A percentile compares a stretch with the other conserved stretches of the same genome.
These are phyloP conservation scores for Galerucella nymphaeae DNA, from an alignment of 2,888 invertebrate species.

Conservation along the genomic window DNA sequence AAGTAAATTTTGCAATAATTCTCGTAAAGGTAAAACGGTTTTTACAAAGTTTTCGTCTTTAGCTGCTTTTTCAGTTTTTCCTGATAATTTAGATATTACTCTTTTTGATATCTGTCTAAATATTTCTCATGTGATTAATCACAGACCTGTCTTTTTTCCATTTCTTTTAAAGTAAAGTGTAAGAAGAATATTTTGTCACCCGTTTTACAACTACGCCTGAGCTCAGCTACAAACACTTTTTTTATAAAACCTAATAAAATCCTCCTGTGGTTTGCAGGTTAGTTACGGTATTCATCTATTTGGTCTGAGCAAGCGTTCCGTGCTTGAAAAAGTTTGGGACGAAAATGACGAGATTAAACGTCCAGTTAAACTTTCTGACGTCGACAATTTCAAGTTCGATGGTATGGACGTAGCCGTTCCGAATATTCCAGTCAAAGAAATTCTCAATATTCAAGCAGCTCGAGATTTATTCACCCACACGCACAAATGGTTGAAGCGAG, in stretches of 20 bases:
- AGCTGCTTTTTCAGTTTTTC: too few relatives aligned
- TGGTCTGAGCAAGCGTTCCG: constrained; percentile 68
- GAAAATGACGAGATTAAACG: constrained; percentile 31
- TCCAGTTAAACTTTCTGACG: constrained; percentile 7
- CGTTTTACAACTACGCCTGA: too few relatives aligned
- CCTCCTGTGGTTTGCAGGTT: constrained; percentile 34
- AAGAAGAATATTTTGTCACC: too few relatives aligned
- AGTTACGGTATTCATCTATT: constrained; percentile 72
- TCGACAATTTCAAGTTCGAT: constrained; percentile 43
- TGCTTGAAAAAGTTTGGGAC: constrained; percentile 52
- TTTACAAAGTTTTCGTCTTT: neutral
- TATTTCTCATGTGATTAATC: too few relatives aligned
- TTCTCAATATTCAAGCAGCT: constrained; percentile 66
- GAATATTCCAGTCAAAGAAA: constrained; percentile 52
- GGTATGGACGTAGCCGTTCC: constrained; percentile 51
- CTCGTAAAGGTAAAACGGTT: too few relatives aligned
- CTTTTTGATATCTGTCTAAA: too few relatives aligned
- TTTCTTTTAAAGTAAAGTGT: too few relatives aligned
- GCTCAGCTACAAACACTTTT: too few relatives aligned
- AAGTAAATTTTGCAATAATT: too few relatives aligned
- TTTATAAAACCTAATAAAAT: neutral
- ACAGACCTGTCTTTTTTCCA: too few relatives aligned
- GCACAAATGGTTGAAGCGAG: constrained; percentile 71
- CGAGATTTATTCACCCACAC: constrained; percentile 69
- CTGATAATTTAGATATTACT: too few relatives aligned